Evolutionary conservation across 1,140 invertebrate genomes (phyloP), one percentile per base, ranked within the genome.

Genomic region (Saccostrea echinata): DNA sequence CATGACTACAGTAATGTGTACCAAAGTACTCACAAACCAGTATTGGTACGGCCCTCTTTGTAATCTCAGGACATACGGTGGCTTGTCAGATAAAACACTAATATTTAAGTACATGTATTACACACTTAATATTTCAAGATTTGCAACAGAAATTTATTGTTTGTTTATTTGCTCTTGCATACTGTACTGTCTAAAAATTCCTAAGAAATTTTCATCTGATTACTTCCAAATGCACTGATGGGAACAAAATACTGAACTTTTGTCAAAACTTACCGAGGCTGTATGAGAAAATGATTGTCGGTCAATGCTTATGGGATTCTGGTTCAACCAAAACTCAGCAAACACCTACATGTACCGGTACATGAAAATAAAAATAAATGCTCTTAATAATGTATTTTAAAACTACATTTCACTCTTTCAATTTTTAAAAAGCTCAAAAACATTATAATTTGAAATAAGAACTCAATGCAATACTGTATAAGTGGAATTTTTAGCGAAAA

Each of bases 261-360:
- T 8, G 27, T 71, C 24, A 71, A 76, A 33, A 27, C 68, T 76
- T 33, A 76, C 68, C 11, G 68, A 76, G 27, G 68, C 68, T 30
- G 68, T 76, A 18, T 76, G 68, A 33, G 68, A 76, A 16, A 76
- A 76, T 6, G 68, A 30, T 27, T 30, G 68, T 84, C 84, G 88
- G 24, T 91, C 90, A 16, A 88, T 57, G 68, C 92, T 91, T 13
- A 92, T 85, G 1, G 93, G 89, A 57, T 93, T 92, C 94, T 95
- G 97, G 94, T 97, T 97, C 90, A 98, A 95, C 97, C 97, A 98
- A 92, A 97, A 96, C 92, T 98, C 97, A 71, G 97, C 96, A 91
- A 98, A 97, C 86, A 98, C 96, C 94, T 94, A 27, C 21, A 52
- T 27, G 24, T 30, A 80, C 27, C 12, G 21, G 21, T 21, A n/a